Conservation (phyloP, 2,113 vertebrate species). For the Chinchilla lanigera region DNA sequence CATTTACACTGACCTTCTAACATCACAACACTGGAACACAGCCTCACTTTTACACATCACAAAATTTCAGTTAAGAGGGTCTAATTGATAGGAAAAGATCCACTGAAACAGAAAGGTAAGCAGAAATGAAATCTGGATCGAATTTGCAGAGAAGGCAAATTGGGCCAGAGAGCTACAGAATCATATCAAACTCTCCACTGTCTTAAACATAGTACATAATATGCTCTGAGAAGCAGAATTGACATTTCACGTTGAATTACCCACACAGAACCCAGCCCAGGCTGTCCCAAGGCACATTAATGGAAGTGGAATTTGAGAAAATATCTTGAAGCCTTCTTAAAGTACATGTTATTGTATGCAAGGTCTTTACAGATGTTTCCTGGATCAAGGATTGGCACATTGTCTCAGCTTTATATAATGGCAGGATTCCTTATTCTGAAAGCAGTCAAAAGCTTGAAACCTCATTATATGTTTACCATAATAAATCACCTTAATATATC, state of each 20-base stretch:
- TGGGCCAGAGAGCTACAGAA: conserved; percentile 47
- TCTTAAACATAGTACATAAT: conserved; percentile 60
- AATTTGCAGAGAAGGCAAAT: conserved; percentile 47
- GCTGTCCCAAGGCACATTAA: conserved; percentile 61
- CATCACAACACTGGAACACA: neutral
- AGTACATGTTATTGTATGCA: conserved; percentile 39
- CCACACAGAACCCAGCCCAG: conserved; percentile 45
- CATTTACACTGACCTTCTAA: conserved; percentile 1
- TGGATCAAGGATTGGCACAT: conserved; percentile 36
- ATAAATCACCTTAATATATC: conserved; percentile 67
- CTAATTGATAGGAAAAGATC: conserved; percentile 36
- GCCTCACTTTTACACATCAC: conserved; percentile 45
- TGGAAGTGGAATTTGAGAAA: conserved; percentile 63
- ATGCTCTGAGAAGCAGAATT: conserved; percentile 55
- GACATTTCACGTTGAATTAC: conserved; percentile 67
- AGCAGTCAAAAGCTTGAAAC: conserved; percentile 18
- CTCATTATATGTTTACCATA: conserved; percentile 66
- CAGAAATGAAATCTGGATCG: conserved; percentile 63
- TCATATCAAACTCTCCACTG: conserved; percentile 44
- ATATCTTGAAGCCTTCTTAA: conserved; percentile 59
- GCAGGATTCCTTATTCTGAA: conserved; percentile 22
- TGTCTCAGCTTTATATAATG: conserved; percentile 13
- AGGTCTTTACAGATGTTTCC: conserved; percentile 30
- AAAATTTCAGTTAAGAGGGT: neutral
- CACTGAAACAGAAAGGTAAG: neutral